Conservation (phyloP, 2,797 vertebrate species). For the Circus cinereus region DNA sequence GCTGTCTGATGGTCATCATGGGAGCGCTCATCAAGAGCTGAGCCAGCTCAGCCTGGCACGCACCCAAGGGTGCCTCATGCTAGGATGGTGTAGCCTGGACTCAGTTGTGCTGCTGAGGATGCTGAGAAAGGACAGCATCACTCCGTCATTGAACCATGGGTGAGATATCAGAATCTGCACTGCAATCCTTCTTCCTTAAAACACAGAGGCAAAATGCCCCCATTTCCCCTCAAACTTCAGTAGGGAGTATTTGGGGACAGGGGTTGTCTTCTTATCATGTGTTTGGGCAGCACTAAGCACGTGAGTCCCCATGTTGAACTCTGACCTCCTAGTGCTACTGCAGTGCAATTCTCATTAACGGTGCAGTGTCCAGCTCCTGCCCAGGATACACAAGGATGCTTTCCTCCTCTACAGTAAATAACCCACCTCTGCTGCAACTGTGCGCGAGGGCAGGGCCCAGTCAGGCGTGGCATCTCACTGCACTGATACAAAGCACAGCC, state of each 20-base stretch:
- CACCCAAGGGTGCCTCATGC: neutral
- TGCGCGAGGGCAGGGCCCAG: neutral
- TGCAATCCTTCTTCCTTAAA: neutral
- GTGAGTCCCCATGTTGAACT: neutral
- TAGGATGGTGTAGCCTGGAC: neutral
- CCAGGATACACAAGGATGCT: neutral
- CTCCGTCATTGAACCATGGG: neutral
- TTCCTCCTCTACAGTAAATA: neutral
- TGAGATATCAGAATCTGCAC: neutral
- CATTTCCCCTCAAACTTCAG: neutral
- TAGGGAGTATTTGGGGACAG: neutral
- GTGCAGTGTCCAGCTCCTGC: rapidly evolving
- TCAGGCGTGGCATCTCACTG: neutral
- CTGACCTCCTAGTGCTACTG: neutral
- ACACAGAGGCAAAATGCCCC: neutral
- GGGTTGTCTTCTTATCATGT: neutral
- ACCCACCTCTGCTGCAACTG: neutral
- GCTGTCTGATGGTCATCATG: neutral
- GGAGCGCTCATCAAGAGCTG: neutral
- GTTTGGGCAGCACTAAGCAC: neutral
- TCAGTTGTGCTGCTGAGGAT: neutral
- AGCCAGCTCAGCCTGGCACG: neutral
- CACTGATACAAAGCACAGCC: neutral
- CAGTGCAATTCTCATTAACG: rapidly evolving
- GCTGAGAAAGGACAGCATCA: neutral